Percentiles rank a stretch among this genome's conserved stretches.
phyloP scores from a whole-genome alignment of 2,888 invertebrate species.

The Psococerastis gibbosa region DNA sequence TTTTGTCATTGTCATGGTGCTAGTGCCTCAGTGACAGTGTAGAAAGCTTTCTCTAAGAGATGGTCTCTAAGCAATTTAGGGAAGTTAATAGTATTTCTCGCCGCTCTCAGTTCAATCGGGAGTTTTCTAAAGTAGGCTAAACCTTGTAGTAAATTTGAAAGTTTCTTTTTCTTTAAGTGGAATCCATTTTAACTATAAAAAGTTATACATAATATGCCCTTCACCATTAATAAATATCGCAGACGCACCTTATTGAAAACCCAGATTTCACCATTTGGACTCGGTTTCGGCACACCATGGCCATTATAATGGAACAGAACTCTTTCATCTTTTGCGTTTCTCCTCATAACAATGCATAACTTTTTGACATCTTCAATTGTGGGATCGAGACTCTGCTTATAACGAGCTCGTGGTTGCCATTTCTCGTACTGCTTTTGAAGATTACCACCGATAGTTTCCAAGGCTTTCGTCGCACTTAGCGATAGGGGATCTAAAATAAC shows the following conservation, averaged over 20 bases:
- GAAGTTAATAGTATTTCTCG: too few species aligned
- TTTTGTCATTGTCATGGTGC: too few species aligned
- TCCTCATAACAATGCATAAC: constrained; percentile 76
- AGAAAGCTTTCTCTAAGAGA: too few species aligned
- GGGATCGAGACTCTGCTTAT: constrained; percentile 93
- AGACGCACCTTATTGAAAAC: constrained; percentile 92
- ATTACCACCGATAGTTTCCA: constrained; percentile 78
- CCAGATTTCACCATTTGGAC: constrained; percentile 97
- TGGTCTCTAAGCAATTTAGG: too few species aligned
- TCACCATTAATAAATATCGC: too few species aligned
- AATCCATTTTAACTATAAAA: too few species aligned
- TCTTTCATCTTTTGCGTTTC: constrained; percentile 95
- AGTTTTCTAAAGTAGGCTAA: too few species aligned
- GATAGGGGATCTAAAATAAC: constrained; percentile 60
- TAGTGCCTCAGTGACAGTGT: too few species aligned
- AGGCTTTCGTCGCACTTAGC: constrained; percentile 74
- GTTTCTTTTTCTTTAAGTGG: too few species aligned
- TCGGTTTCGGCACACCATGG: constrained; percentile 96
- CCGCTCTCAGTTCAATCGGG: too few species aligned
- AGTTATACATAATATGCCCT: too few species aligned
- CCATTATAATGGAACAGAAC: constrained; percentile 99
- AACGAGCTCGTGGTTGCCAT: constrained; percentile 95
- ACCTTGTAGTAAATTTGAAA: too few species aligned
- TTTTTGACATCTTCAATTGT: constrained; percentile 97
- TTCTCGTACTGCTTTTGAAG: constrained; percentile 94